Conservation (phyloP, 2,888 invertebrate species). For the Epistrophe eligans region DNA sequence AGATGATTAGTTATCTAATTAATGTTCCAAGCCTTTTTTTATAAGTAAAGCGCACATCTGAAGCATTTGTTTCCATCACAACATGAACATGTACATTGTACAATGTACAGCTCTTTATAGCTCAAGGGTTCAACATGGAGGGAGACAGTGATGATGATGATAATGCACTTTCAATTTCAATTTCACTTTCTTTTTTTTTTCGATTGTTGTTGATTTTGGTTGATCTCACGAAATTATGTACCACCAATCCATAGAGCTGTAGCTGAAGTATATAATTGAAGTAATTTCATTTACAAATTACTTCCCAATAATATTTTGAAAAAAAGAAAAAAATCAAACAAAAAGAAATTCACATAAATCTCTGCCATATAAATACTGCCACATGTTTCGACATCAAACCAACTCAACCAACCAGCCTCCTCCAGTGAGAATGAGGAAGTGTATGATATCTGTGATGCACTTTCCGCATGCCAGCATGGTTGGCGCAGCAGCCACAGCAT, state of each 20-base stretch:
- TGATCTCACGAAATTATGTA: conserved; percentile 7
- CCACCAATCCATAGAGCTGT: background rate
- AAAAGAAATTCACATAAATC: background rate
- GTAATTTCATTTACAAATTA: conserved; percentile 29
- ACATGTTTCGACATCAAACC: conserved; percentile 6
- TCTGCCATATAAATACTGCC: background rate
- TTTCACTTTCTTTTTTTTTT: background rate
- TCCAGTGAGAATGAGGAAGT: conserved; percentile 24
- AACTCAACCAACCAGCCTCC: background rate
- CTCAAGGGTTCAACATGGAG: conserved; percentile 7
- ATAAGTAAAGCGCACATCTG: background rate
- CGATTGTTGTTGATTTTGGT: background rate
- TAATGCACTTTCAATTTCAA: conserved; percentile 22
- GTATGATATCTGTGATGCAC: conserved; percentile 21
- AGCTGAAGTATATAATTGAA: conserved; percentile 15
- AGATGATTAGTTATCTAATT: conserved; percentile 6
- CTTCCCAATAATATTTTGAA: conserved; percentile 6
- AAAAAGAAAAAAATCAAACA: background rate
- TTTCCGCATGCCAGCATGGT: background rate
- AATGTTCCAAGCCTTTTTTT: background rate
- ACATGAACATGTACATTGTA: background rate
- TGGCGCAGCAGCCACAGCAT: background rate
- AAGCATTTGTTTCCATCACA: background rate
- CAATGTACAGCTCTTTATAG: background rate
- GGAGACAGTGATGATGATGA: background rate